Evolutionary conservation across 2,888 invertebrate species (phyloP), one percentile per base, ranked within the genome.

Genomic region (Pachymerium ferrugineum): DNA sequence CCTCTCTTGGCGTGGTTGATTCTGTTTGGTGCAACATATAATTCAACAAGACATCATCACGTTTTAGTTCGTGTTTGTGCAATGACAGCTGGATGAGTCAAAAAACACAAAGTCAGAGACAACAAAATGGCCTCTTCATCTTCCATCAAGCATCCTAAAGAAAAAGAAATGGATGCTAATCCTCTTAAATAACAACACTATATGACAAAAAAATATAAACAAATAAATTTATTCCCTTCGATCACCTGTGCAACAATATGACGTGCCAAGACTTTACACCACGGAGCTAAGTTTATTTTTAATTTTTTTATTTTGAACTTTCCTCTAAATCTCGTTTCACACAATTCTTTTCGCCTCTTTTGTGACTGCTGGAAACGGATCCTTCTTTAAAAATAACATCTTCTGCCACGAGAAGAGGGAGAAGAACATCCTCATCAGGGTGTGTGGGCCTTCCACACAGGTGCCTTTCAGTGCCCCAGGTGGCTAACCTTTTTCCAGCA

Each of bases 391-490:
- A 62, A 62, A 25, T 62, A 62, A 62, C 62, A 62, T 28, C 62
- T 62, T 62, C 62, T 28, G 62, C n/a, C n/a, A n/a, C n/a, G n/a
- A n/a, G n/a, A n/a, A n/a, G n/a, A n/a, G 62, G 28, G 28, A 62
- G 62, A 22, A 25, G 28, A 62, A 28, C 62, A 62, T 62, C 62
- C 62, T 62, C 62, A 28, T 62, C 62, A 62, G 62, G 62, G 62
- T 62, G 62, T 62, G 62, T 25, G 62, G 62, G 62, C 62, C 62
- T 62, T 62, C 28, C 62, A 62, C 62, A 62, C 62, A 62, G 62
- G 62, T 62, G 62, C 62, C 62, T 62, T 62, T 62, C 62, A 28
- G 62, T 62, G 62, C 62, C 62, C 62, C 62, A 62, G 62, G 62
- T 25, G 28, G 8, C 28, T 62, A n/a, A n/a, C n/a, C 62, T 28